These are phyloP conservation scores for Tinamus guttatus DNA, from an alignment of 2,113 vertebrate genomes.

Conservation along the genomic window DNA sequence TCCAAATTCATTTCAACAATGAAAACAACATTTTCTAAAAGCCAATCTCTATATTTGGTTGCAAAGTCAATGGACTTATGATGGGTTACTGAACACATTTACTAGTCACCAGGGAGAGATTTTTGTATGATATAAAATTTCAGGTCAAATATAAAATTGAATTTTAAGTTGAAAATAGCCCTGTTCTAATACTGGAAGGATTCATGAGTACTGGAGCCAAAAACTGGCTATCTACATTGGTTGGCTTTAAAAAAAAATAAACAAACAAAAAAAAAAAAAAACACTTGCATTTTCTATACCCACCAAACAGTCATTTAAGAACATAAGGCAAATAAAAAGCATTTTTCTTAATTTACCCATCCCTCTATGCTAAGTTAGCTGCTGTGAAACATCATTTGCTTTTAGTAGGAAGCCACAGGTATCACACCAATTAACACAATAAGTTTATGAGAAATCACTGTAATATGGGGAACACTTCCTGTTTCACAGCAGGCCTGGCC, in stretches of 20 bases:
- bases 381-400: conserved; percentile 9
- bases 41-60: neutral
- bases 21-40: neutral
- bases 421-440: neutral
- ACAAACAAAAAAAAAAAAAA: neutral
- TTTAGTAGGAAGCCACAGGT: conserved; percentile 39
- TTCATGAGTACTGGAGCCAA: neutral
- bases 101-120: neutral
- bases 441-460: neutral
- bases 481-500: conserved; percentile 9
- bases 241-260: neutral
- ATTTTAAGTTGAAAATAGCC: neutral
- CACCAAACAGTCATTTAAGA: neutral
- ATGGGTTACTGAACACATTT: neutral
- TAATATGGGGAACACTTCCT: conserved; percentile 6
- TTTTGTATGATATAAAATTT: neutral
- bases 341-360: conserved; percentile 14
- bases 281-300: neutral
- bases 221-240: neutral
- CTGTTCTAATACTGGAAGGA: neutral
- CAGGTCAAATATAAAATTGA: neutral
- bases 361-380: neutral
- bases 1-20: neutral
- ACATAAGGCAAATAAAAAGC: neutral
- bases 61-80: neutral